These are phyloP conservation scores for Tipula vernalis DNA, from an alignment of 2,888 invertebrate species.

Conservation along the genomic window DNA sequence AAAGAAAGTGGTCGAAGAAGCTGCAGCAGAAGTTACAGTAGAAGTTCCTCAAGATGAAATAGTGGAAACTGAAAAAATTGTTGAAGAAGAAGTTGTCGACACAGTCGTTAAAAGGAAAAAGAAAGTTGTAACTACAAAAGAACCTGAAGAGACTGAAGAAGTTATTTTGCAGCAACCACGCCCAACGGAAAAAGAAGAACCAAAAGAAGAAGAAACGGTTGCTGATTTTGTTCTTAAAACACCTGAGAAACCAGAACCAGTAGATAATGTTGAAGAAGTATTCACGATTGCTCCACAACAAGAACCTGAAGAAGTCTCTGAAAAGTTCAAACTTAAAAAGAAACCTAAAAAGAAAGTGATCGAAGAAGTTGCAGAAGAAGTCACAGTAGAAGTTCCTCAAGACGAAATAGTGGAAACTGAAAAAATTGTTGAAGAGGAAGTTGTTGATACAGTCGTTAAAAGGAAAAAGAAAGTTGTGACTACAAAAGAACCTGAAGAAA, in stretches of 20 bases:
- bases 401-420: slow-evolving; percentile 22
- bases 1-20: slow-evolving; percentile 19
- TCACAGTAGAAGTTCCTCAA: slow-evolving; percentile 16
- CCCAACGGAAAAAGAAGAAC: slow-evolving; percentile 18
- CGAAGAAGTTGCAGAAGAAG: slow-evolving; percentile 18
- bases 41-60: slow-evolving; percentile 17
- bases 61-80: not conserved
- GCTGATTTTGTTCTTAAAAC: slow-evolving; percentile 25
- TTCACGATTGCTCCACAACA: slow-evolving; percentile 25
- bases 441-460: slow-evolving; percentile 23
- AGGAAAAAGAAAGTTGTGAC: slow-evolving; percentile 22
- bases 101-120: not conserved
- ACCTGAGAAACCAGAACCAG: slow-evolving; percentile 21
- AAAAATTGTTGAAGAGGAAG: slow-evolving; percentile 23
- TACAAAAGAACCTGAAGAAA: slow-evolving; percentile 25
- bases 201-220: slow-evolving; percentile 11
- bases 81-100: not conserved
- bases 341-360: slow-evolving; percentile 24
- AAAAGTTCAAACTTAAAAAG: slow-evolving; percentile 23
- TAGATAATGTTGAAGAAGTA: slow-evolving; percentile 10
- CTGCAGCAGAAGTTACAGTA: slow-evolving; percentile 20
- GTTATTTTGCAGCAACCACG: slow-evolving; percentile 19
- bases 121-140: slow-evolving; percentile 17
- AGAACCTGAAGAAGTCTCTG: slow-evolving; percentile 11
- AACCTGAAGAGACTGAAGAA: slow-evolving; percentile 15